Base-by-base conservation (phyloP, 1,140 invertebrate genomes). In the Aphelinus atriplicis region DNA sequence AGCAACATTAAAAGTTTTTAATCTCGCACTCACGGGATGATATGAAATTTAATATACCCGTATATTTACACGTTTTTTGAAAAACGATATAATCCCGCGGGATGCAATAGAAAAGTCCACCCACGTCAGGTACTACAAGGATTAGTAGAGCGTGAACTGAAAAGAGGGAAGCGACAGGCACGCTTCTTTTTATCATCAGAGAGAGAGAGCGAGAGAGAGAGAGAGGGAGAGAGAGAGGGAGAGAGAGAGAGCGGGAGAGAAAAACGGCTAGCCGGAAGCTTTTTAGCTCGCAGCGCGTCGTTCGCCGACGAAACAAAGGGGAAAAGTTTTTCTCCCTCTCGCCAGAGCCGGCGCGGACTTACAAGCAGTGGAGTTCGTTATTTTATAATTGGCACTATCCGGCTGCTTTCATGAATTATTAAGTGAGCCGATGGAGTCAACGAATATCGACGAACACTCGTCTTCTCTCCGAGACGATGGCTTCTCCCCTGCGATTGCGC, bases 331-430 rank as follows among this genome's bases (percentile, higher is more conserved):
- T 70, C 73, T 72, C 71, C 68, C 71, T 60, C 70, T 26, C 26
- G 55, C 3, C 66, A 60, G 66, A 74, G 67, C 75, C 76, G 71
- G 60, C 46, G 45, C n/a, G 48, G 56, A n/a, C 3, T 50, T 57
- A n/a, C 7, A 53, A 10, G 26, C 56, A 55, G 66, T 42, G 66
- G 43, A 76, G 79, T 84, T 84, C 82, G 80, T 84, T 84, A 84
- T 82, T 84, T 83, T 82, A 84, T 84, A 84, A 84, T 83, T 84
- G 82, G 82, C 82, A 83, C 81, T 81, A 83, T 84, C 81, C 79
- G 78, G 74, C 77, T 79, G 69, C 78, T 82, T 83, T 84, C 82
- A 82, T 83, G 83, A 84, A 84, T 84, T 84, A 84, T 84, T 84
- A 79, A 79, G 77, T 73, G 69, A 51, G 57, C 77, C 81, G 79